These are phyloP conservation scores for Chloropsis cyanopogon DNA, from an alignment of 2,113 vertebrate species.

Conservation along the genomic window DNA sequence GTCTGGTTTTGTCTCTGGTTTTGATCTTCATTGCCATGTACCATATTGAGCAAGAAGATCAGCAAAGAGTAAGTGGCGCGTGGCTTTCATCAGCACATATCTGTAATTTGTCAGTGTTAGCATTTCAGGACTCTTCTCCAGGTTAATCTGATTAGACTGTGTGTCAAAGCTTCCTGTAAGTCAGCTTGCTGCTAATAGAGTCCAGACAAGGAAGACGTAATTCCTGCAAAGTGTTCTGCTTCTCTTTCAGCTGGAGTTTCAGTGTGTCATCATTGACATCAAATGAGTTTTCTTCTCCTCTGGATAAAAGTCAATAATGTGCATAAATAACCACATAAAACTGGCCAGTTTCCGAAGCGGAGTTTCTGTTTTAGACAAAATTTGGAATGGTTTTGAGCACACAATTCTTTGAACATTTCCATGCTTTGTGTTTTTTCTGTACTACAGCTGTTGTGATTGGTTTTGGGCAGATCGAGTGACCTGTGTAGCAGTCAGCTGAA, in stretches of 20 bases:
- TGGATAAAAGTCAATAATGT: not conserved
- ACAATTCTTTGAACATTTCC: not conserved
- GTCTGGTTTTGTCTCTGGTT: not conserved
- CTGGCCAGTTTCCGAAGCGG: not conserved
- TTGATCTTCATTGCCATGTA: not conserved
- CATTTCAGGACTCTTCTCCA: not conserved
- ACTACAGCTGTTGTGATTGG: not conserved
- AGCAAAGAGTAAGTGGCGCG: not conserved
- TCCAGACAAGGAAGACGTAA: not conserved
- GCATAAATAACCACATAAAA: not conserved
- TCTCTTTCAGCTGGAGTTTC: not conserved
- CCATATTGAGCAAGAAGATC: not conserved
- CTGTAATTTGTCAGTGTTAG: not conserved
- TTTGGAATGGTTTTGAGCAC: not conserved
- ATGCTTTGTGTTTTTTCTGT: not conserved
- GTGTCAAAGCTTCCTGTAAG: not conserved
- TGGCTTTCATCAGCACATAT: not conserved
- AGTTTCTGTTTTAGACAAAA: not conserved
- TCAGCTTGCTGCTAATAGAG: not conserved
- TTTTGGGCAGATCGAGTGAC: not conserved
- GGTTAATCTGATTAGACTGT: conserved; percentile 25
- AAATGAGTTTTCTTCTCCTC: not conserved
- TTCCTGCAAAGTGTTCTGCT: not conserved
- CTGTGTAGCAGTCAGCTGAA: not conserved
- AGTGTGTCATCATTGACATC: not conserved